Percentiles rank a stretch among this genome's conserved stretches.
These are phyloP conservation scores for Trileptium ribeirensis DNA, from an alignment of 2,888 invertebrate genomes.

Conservation along the genomic window DNA sequence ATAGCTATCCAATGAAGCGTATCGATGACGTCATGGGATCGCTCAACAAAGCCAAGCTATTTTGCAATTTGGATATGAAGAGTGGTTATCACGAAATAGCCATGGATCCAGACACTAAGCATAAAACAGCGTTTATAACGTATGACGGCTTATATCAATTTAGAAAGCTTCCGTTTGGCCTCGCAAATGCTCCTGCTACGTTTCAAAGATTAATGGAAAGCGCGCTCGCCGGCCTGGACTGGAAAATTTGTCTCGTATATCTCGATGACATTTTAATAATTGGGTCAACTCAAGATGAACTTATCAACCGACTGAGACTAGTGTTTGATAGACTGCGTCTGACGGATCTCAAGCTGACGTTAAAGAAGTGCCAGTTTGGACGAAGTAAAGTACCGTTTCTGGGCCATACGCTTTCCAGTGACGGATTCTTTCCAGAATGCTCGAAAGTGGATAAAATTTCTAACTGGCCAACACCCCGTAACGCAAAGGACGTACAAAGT, in stretches of 20 bases:
- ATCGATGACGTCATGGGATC: not conserved
- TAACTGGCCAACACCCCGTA: no score
- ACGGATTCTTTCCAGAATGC: no score
- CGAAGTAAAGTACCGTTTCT: not conserved
- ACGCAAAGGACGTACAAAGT: no score
- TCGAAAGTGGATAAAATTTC: no score
- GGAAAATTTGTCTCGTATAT: constrained; percentile 7
- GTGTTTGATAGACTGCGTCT: not conserved
- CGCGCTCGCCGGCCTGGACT: not conserved
- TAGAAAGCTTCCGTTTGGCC: no score
- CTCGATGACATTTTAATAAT: constrained; percentile 19
- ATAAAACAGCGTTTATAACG: constrained; percentile 30
- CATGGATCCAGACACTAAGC: constrained; percentile 21
- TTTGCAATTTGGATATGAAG: constrained; percentile 18
- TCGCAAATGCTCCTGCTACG: constrained; percentile 31
- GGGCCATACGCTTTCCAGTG: not conserved
- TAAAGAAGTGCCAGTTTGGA: constrained; percentile 2
- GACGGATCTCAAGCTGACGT: not conserved
- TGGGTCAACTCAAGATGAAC: not conserved
- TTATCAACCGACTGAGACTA: not conserved
- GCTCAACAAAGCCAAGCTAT: no score
- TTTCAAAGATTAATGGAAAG: constrained; percentile 29
- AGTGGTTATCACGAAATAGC: constrained; percentile 22
- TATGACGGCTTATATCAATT: no score
- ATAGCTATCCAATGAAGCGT: not conserved